Evolutionary conservation across 2,113 vertebrate genomes (phyloP).

Genomic region (Chloropsis cyanopogon): DNA sequence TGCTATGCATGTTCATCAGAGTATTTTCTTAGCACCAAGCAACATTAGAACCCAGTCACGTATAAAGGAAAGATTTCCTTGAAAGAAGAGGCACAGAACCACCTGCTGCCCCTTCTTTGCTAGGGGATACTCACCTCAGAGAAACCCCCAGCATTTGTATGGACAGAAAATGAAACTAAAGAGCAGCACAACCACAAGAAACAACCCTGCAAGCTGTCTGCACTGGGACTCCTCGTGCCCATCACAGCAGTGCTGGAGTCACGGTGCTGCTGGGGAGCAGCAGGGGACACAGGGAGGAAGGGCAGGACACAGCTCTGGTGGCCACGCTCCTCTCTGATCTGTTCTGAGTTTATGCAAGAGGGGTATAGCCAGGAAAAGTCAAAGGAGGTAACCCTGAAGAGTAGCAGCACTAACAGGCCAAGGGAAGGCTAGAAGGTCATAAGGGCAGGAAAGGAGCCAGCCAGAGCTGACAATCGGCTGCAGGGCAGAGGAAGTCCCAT

Average conservation of each 20-base stretch:
- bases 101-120: background rate
- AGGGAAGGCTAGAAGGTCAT: background rate
- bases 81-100: background rate
- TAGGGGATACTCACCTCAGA: background rate
- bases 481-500: background rate
- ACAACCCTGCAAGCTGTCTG: fast-evolving
- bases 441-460: background rate
- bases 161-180: background rate
- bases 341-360: background rate
- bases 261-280: fast-evolving
- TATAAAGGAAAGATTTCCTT: background rate
- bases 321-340: background rate
- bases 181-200: background rate
- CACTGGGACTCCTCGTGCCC: background rate
- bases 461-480: background rate
- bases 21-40: background rate
- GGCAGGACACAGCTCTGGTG: background rate
- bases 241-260: background rate
- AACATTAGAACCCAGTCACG: background rate
- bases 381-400: background rate
- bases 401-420: background rate
- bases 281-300: background rate
- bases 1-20: background rate
- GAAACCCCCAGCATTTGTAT: background rate
- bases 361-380: background rate